A percentile compares a stretch with the other conserved stretches of the same genome.
Evolutionary conservation across 2,888 invertebrate species (phyloP).

Genomic region (Masnerella sp.): DNA sequence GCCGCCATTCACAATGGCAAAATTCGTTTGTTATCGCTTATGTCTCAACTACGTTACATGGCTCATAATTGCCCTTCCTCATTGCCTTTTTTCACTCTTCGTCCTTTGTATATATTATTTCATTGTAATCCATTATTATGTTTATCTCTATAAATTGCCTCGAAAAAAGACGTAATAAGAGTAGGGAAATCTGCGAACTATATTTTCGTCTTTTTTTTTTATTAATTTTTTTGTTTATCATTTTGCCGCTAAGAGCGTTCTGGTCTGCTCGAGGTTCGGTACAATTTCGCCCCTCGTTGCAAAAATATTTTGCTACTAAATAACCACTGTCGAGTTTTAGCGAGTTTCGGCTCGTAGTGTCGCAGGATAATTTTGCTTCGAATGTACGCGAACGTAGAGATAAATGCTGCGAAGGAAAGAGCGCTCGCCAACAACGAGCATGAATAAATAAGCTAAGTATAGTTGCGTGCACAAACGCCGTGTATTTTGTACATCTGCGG

Average conservation of each 20-base stretch:
- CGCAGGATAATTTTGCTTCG: slow-evolving; percentile 15
- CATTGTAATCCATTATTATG: slow-evolving; percentile 11
- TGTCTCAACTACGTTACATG: slow-evolving; percentile 6
- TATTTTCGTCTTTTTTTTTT: slow-evolving; percentile 11
- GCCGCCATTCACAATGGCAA: background rate
- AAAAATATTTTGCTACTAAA: slow-evolving; percentile 36
- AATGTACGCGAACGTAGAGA: slow-evolving; percentile 31
- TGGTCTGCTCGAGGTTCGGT: no score
- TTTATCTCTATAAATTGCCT: no score
- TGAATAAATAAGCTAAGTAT: slow-evolving; percentile 49
- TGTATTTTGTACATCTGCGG: slow-evolving; percentile 43
- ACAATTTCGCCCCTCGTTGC: slow-evolving; percentile 20
- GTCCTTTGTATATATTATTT: slow-evolving; percentile 1
- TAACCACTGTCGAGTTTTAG: slow-evolving; percentile 40
- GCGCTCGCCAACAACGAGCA: slow-evolving; percentile 33
- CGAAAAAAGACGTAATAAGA: slow-evolving; percentile 15
- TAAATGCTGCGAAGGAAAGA: slow-evolving; percentile 38
- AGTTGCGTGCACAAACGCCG: slow-evolving; percentile 50
- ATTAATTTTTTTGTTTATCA: no score
- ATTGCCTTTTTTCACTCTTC: background rate
- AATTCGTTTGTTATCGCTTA: slow-evolving; percentile 7
- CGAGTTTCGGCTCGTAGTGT: slow-evolving; percentile 31
- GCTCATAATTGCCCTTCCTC: background rate
- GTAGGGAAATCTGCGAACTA: slow-evolving; percentile 34
- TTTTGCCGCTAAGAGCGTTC: no score